phyloP scores from a whole-genome alignment of 2,888 invertebrate genomes.

The Synergus laeviventris region DNA sequence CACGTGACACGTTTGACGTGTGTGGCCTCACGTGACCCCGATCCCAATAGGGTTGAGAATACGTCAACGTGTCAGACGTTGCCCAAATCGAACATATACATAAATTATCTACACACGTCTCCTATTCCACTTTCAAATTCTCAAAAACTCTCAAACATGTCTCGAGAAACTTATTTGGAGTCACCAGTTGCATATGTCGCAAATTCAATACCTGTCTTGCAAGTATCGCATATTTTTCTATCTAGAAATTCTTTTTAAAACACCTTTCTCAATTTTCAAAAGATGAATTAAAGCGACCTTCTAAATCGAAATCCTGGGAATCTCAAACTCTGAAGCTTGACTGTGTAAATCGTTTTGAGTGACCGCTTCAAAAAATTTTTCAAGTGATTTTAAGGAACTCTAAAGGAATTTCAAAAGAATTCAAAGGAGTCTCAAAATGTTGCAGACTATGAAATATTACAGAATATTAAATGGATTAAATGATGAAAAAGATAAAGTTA shows the following conservation, averaged over 20 bases:
- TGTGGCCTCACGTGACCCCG: conserved; percentile 37
- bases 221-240: not conserved
- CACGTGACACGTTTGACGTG: conserved; percentile 62
- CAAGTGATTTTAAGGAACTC: too few species aligned
- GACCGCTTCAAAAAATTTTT: too few species aligned
- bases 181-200: not conserved
- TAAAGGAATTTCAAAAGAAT: too few species aligned
- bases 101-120: not conserved
- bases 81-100: conserved; percentile 1
- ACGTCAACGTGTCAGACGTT: conserved; percentile 24
- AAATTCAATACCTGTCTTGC: not conserved
- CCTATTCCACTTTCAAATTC: not conserved
- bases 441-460: too few species aligned
- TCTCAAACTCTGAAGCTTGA: too few species aligned
- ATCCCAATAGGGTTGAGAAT: conserved; percentile 17
- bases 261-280: not conserved
- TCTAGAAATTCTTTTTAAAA: not conserved
- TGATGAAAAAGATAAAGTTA: conserved; percentile 8
- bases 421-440: too few species aligned
- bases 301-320: too few species aligned
- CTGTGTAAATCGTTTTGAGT: too few species aligned
- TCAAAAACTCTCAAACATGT: not conserved
- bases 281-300: not conserved
- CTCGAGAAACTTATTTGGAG: not conserved
- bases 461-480: not conserved